Evolutionary conservation across 2,113 vertebrate species (phyloP).

Genomic region (Mesitornis unicolor): DNA sequence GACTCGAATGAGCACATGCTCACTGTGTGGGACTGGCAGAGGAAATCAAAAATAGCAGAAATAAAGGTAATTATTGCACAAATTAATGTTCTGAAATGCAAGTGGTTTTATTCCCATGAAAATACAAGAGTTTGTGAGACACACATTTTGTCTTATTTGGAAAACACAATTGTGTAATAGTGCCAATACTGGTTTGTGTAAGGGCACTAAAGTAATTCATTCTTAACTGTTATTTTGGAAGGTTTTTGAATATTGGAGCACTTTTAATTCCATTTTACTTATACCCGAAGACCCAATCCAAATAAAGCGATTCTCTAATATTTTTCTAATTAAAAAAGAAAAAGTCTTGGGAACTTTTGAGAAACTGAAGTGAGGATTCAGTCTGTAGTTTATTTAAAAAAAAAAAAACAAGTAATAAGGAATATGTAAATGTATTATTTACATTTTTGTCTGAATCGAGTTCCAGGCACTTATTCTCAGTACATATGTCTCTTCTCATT

Average conservation of each 20-base stretch:
- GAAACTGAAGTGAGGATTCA: not conserved
- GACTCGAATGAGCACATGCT: slow-evolving; percentile 98
- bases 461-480: not conserved
- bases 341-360: not conserved
- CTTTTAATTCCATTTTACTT: not conserved
- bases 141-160: not conserved
- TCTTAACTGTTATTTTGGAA: not conserved
- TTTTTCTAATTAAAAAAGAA: not conserved
- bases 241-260: not conserved
- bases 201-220: not conserved
- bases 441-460: not conserved
- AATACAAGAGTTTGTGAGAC: not conserved
- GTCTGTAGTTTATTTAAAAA: not conserved
- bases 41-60: slow-evolving; percentile 92
- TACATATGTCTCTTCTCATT: not conserved
- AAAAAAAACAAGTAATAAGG: too few relatives aligned
- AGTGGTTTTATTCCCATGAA: not conserved
- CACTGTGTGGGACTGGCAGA: slow-evolving; percentile 97
- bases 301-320: not conserved
- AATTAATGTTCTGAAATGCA: not conserved
- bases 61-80: slow-evolving; percentile 85
- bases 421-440: too few relatives aligned
- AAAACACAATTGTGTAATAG: not conserved
- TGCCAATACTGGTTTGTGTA: not conserved
- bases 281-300: not conserved